phyloP scores from a whole-genome alignment of 1,140 invertebrate species.

The Paralvinella palmiformis region DNA sequence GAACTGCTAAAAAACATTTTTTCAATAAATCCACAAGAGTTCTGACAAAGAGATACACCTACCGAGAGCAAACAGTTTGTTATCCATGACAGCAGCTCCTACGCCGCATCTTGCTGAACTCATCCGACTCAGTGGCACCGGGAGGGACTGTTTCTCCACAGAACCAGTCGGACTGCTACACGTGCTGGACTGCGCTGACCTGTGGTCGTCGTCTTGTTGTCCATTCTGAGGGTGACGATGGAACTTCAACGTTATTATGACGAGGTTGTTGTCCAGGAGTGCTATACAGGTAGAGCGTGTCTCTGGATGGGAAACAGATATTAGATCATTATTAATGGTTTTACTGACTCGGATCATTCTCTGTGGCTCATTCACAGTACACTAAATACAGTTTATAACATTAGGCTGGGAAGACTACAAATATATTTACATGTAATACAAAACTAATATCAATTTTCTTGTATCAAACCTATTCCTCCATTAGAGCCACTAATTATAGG shows the following conservation, averaged over 20 bases:
- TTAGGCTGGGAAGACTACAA: too few relatives aligned
- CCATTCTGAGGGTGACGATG: slow-evolving; percentile 43
- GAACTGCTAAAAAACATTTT: too few relatives aligned
- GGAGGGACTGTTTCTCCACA: slow-evolving; percentile 47
- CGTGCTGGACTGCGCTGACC: slow-evolving; percentile 20
- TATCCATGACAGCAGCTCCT: slow-evolving; percentile 64
- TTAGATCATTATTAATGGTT: too few relatives aligned
- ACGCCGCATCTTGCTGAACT: slow-evolving; percentile 65
- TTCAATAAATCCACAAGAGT: too few relatives aligned
- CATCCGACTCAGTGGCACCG: slow-evolving; percentile 61
- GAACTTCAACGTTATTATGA: slow-evolving; percentile 58
- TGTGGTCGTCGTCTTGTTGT: slow-evolving; percentile 4
- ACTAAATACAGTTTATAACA: too few relatives aligned
- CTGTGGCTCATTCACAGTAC: too few relatives aligned
- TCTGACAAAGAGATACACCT: slow-evolving; percentile 4
- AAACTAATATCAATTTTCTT: too few relatives aligned
- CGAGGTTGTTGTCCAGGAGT: slow-evolving; percentile 59
- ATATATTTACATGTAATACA: too few relatives aligned
- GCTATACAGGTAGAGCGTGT: slow-evolving; percentile 63
- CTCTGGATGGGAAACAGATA: slow-evolving; percentile 54
- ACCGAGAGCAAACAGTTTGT: slow-evolving; percentile 68
- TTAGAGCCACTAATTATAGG: too few relatives aligned
- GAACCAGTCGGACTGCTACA: neutral
- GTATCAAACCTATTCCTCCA: too few relatives aligned
- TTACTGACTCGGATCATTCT: too few relatives aligned